phyloP scores from a whole-genome alignment of 2,888 invertebrate species.

The Oxytorus armatus region DNA sequence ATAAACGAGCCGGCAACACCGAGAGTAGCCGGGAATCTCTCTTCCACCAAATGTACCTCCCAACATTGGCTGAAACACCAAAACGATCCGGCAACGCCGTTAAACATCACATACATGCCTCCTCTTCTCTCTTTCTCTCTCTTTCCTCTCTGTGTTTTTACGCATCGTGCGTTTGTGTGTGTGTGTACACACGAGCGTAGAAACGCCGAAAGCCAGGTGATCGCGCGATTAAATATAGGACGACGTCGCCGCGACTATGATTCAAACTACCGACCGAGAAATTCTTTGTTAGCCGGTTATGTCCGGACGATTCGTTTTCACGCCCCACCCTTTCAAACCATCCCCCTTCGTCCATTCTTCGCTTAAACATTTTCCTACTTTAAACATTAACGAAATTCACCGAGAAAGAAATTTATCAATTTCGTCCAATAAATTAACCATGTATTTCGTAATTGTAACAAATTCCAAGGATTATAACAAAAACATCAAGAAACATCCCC shows the following conservation, averaged over 20 bases:
- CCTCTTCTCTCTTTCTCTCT: slow-evolving; percentile 1
- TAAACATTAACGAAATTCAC: background rate
- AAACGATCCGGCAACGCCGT: slow-evolving; percentile 75
- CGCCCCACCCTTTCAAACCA: slow-evolving; percentile 26
- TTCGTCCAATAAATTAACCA: too few species aligned
- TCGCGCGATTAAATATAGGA: slow-evolving; percentile 79
- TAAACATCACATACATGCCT: slow-evolving; percentile 15
- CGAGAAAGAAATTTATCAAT: too few species aligned
- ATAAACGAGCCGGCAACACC: slow-evolving; percentile 60
- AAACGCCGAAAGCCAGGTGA: slow-evolving; percentile 76
- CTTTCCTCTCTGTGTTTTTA: background rate
- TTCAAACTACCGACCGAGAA: slow-evolving; percentile 42
- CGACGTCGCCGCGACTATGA: slow-evolving; percentile 47
- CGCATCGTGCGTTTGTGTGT: slow-evolving; percentile 1
- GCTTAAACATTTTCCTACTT: background rate
- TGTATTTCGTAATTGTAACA: too few species aligned
- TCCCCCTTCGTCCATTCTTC: background rate
- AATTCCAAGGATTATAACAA: too few species aligned
- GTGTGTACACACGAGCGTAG: slow-evolving; percentile 32
- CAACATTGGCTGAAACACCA: slow-evolving; percentile 55
- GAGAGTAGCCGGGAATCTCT: slow-evolving; percentile 69
- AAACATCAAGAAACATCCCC: background rate
- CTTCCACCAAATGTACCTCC: slow-evolving; percentile 59
- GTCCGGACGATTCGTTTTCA: slow-evolving; percentile 49
- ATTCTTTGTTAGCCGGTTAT: slow-evolving; percentile 43